phyloP scores from a whole-genome alignment of 1,140 invertebrate genomes.

The Papilio glaucus region DNA sequence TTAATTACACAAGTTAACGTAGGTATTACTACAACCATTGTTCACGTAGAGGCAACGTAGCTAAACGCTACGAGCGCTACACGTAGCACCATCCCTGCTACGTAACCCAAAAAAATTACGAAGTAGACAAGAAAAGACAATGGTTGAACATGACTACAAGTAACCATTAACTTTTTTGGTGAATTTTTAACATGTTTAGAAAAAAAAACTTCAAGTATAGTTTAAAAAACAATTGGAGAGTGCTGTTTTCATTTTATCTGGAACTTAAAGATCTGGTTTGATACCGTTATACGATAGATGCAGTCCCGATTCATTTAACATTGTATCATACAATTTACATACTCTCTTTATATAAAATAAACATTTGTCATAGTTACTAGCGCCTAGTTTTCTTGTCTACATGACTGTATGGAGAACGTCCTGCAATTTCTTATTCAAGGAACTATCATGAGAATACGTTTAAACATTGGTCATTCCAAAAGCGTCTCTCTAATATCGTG shows the following conservation, averaged over 20 bases:
- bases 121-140: background rate
- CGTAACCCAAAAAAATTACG: background rate
- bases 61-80: background rate
- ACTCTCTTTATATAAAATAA: background rate
- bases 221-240: too few relatives aligned
- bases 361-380: constrained; percentile 5
- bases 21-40: background rate
- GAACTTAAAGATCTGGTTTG: too few relatives aligned
- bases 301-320: too few relatives aligned
- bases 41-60: background rate
- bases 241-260: too few relatives aligned
- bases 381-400: background rate
- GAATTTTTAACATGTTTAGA: too few relatives aligned
- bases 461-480: background rate
- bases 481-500: too few relatives aligned
- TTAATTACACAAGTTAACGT: background rate
- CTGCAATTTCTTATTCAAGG: background rate
- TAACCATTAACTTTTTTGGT: too few relatives aligned
- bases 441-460: background rate
- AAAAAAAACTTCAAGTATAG: too few relatives aligned
- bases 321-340: background rate
- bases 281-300: too few relatives aligned
- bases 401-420: background rate
- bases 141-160: too few relatives aligned
- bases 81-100: background rate